Evolutionary conservation across 2,888 invertebrate species (phyloP).

Genomic region (Oligia strigilis): DNA sequence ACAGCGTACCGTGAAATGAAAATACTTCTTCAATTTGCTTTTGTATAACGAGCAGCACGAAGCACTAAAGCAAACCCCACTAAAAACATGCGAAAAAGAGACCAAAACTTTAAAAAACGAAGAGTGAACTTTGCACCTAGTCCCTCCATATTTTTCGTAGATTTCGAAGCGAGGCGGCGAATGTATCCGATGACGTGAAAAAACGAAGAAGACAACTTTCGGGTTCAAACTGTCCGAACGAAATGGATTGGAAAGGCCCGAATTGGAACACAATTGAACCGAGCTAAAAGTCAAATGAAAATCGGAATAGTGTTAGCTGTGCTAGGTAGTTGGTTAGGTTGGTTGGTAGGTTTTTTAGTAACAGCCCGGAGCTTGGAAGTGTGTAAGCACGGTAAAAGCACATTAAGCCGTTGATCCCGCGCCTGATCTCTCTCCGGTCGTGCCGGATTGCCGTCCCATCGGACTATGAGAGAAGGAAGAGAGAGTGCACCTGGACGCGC

Average conservation of each 20-base stretch:
- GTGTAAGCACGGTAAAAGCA: too few species aligned
- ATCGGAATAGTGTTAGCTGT: not conserved
- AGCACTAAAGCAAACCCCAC: not conserved
- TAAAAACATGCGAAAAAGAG: not conserved
- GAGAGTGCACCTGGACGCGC: too few species aligned
- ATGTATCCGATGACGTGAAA: conserved; percentile 33
- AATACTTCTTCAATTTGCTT: not conserved
- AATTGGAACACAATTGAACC: conserved; percentile 6
- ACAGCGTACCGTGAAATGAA: not conserved
- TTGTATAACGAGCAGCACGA: not conserved
- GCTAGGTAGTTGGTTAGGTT: too few species aligned
- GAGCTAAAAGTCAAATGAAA: conserved; percentile 22
- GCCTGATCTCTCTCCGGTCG: too few species aligned
- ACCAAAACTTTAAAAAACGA: not conserved
- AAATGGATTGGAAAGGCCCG: conserved; percentile 37
- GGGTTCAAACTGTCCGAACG: conserved; percentile 17
- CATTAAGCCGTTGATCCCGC: too few species aligned
- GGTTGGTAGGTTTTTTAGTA: too few species aligned
- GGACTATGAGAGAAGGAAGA: too few species aligned
- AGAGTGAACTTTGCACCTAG: not conserved
- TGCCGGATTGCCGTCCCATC: too few species aligned
- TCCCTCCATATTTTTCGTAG: conserved; percentile 9
- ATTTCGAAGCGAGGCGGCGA: conserved; percentile 16
- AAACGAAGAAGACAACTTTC: conserved; percentile 28
- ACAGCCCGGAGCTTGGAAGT: too few species aligned